Percentiles rank a stretch among this genome's conserved stretches.
Conservation (phyloP, 2,888 invertebrate species). For the Caenorhabditis plicata region DNA sequence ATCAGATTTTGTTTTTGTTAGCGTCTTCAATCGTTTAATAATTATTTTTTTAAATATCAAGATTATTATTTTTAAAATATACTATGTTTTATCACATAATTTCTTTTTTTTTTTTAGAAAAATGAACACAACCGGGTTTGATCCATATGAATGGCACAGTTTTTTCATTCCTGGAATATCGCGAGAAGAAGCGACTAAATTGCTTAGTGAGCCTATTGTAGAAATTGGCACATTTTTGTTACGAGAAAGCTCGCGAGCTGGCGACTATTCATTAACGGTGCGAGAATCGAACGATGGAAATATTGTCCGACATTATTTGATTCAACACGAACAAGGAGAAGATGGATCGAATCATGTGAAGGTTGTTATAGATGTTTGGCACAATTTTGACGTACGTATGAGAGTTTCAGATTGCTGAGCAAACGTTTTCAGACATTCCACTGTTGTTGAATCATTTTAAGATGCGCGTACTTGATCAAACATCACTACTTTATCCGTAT, state of each 20-base stretch:
- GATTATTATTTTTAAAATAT: no score
- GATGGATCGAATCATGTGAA: conserved; percentile 35
- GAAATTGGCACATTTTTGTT: conserved; percentile 56
- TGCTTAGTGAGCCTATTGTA: conserved; percentile 19
- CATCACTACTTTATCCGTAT: conserved; percentile 82
- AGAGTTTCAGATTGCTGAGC: conserved; percentile 79
- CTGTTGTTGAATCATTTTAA: conserved; percentile 89
- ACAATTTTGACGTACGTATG: background rate
- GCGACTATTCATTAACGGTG: conserved; percentile 56
- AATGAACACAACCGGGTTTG: conserved; percentile 39
- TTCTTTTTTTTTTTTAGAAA: background rate
- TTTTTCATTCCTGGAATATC: conserved; percentile 52
- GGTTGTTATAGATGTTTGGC: conserved; percentile 3
- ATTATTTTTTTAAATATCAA: no score
- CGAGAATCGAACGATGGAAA: conserved; percentile 29
- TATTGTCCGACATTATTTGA: conserved; percentile 54
- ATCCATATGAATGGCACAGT: conserved; percentile 54
- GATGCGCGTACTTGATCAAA: conserved; percentile 92
- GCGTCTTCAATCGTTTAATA: no score
- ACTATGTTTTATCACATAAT: background rate
- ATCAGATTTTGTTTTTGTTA: no score
- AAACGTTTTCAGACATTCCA: conserved; percentile 87
- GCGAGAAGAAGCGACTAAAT: conserved; percentile 52
- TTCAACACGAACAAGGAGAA: conserved; percentile 43
- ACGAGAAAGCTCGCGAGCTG: conserved; percentile 47